Conservation (phyloP, 35 echinoderm and acorn worm genomes). For the Apostichopus californicus region DNA sequence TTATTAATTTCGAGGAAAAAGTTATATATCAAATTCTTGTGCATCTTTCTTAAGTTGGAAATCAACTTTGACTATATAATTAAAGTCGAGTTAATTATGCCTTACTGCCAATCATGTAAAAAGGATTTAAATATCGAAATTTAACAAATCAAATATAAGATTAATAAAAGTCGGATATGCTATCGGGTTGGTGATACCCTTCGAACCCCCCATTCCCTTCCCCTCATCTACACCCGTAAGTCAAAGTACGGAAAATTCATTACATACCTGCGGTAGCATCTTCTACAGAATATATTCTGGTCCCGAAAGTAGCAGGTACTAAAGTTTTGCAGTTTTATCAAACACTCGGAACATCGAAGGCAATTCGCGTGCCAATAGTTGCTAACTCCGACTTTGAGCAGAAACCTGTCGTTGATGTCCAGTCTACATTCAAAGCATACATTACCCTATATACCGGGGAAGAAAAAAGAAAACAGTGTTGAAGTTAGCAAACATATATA, state of each 20-base stretch:
- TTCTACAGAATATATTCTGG: background rate
- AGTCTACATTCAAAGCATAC: slow-evolving; percentile 8
- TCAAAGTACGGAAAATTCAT: background rate
- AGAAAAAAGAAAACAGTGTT: background rate
- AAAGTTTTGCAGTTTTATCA: slow-evolving; percentile 2
- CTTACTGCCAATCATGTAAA: no score
- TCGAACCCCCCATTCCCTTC: no score
- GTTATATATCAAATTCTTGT: no score
- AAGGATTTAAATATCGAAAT: no score
- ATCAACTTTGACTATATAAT: no score
- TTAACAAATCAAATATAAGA: no score
- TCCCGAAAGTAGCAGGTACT: slow-evolving; percentile 1
- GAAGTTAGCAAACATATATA: background rate
- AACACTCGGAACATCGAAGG: slow-evolving; percentile 22
- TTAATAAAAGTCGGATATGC: no score
- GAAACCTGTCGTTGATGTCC: slow-evolving; percentile 18
- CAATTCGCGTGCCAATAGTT: slow-evolving; percentile 28
- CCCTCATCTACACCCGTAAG: no score
- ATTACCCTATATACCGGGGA: background rate
- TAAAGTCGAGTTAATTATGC: no score
- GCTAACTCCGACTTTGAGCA: background rate
- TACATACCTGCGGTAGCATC: slow-evolving; percentile 31
- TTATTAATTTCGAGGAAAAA: no score
- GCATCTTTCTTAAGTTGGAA: no score
- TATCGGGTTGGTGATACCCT: no score